Evolutionary conservation across 2,888 invertebrate species (phyloP).

Genomic region (Prosapia bicincta): DNA sequence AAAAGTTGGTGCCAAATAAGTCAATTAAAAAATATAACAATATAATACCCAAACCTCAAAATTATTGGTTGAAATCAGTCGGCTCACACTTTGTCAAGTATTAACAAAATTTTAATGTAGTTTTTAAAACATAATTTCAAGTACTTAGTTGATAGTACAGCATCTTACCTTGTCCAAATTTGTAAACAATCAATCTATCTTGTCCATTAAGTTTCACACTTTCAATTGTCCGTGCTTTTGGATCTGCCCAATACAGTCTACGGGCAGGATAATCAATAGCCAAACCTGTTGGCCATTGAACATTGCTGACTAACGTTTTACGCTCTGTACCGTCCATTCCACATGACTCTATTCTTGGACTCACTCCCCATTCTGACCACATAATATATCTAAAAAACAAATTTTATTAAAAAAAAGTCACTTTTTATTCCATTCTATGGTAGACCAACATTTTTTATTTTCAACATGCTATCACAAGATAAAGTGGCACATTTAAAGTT

Average conservation of each 20-base stretch:
- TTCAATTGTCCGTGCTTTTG: conserved; percentile 70
- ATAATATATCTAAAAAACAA: conserved; percentile 55
- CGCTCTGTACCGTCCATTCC: conserved; percentile 62
- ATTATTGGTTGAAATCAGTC: too few species aligned
- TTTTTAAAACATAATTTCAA: too few species aligned
- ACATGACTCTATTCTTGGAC: conserved; percentile 59
- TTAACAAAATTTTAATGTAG: too few species aligned
- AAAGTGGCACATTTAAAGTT: too few species aligned
- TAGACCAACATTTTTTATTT: too few species aligned
- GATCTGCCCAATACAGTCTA: conserved; percentile 82
- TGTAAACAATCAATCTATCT: conserved; percentile 58
- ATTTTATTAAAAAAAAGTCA: background rate
- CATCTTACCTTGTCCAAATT: conserved; percentile 52
- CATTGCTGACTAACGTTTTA: conserved; percentile 54
- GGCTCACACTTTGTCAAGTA: too few species aligned
- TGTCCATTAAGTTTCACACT: conserved; percentile 64
- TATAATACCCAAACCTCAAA: too few species aligned
- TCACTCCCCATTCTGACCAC: conserved; percentile 71
- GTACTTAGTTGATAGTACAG: too few species aligned
- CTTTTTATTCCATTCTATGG: too few species aligned
- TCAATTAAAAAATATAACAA: too few species aligned
- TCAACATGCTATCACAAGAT: too few species aligned
- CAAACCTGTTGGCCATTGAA: conserved; percentile 71
- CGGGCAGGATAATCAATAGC: conserved; percentile 69
- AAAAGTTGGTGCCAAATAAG: too few species aligned